These are phyloP conservation scores for Neotoma lepida DNA, from an alignment of 2,113 vertebrate genomes.

Conservation along the genomic window DNA sequence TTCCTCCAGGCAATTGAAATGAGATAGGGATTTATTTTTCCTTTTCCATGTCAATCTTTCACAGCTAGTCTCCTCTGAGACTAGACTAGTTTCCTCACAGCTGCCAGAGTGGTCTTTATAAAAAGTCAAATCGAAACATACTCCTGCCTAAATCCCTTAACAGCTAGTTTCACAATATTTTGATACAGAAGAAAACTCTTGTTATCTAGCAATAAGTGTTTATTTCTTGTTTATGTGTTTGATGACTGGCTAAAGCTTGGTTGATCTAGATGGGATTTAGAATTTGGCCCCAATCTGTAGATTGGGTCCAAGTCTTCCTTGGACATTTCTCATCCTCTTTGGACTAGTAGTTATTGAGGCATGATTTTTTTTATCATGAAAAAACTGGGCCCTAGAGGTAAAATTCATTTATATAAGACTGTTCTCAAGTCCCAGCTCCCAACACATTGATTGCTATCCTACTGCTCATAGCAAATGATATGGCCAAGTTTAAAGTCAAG, in stretches of 20 bases:
- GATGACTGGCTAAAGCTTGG: background rate
- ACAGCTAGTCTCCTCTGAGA: background rate
- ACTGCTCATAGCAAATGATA: background rate
- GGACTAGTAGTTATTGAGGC: background rate
- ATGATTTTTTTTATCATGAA: background rate
- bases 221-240: slow-evolving; percentile 7
- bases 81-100: background rate
- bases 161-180: background rate
- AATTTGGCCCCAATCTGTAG: background rate
- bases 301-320: background rate
- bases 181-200: background rate
- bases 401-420: background rate
- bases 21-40: background rate
- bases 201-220: background rate
- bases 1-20: background rate
- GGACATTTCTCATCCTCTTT: background rate
- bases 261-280: background rate
- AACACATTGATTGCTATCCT: background rate
- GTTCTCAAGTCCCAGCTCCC: background rate
- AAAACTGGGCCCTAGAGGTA: background rate
- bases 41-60: background rate
- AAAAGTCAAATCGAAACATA: background rate
- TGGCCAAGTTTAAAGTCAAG: slow-evolving; percentile 23
- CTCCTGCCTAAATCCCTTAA: background rate
- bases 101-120: background rate